phyloP scores from a whole-genome alignment of 2,888 invertebrate species.

The Drosophila neotestacea region DNA sequence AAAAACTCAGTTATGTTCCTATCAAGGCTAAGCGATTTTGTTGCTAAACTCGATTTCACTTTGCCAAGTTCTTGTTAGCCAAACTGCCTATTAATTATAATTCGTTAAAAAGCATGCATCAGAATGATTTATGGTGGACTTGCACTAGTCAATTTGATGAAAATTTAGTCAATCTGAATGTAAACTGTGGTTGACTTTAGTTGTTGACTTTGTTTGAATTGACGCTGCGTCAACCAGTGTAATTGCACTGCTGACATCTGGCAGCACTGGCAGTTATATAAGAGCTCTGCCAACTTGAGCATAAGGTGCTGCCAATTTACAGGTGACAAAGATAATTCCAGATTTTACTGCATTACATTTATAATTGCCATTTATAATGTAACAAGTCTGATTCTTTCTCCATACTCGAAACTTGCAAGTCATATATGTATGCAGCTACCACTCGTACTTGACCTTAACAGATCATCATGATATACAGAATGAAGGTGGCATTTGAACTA shows the following conservation, averaged over 20 bases:
- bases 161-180: no score
- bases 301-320: not conserved
- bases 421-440: not conserved
- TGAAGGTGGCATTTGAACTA: not conserved
- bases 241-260: not conserved
- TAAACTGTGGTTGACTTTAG: no score
- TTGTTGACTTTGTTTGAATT: no score
- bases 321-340: not conserved
- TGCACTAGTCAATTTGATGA: no score
- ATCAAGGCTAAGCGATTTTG: slow-evolving; percentile 1
- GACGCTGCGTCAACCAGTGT: no score
- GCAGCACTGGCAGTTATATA: not conserved
- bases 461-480: slow-evolving; percentile 7
- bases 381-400: not conserved
- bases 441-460: slow-evolving; percentile 6
- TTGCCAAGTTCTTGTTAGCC: slow-evolving; percentile 9
- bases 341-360: not conserved
- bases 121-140: not conserved
- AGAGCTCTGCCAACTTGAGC: not conserved
- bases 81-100: slow-evolving; percentile 1
- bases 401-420: not conserved
- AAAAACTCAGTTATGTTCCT: slow-evolving; percentile 5
- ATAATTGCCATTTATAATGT: not conserved
- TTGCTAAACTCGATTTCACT: not conserved
- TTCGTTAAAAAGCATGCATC: not conserved